Percentiles rank a stretch among this genome's conserved stretches.
phyloP scores from a whole-genome alignment of 2,113 vertebrate species.

The Spea multiplicata region DNA sequence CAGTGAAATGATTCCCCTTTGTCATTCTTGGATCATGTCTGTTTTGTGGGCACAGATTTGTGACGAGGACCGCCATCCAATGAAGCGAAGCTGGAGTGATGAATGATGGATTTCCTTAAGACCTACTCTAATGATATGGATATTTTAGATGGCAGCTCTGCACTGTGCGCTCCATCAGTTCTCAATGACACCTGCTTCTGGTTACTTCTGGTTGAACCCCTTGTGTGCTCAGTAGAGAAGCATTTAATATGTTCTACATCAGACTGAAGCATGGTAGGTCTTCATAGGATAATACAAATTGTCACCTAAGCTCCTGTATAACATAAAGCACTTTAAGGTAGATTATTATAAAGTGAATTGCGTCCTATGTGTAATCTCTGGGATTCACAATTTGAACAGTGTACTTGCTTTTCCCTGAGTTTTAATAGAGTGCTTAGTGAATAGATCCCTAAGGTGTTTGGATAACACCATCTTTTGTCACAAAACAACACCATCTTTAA shows the following conservation, averaged over 20 bases:
- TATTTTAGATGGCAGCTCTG: constrained; percentile 27
- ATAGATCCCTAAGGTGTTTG: too few relatives aligned
- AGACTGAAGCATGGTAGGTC: background rate
- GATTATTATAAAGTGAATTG: too few relatives aligned
- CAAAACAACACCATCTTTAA: too few relatives aligned
- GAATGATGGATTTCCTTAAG: constrained; percentile 39
- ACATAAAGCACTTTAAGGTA: too few relatives aligned
- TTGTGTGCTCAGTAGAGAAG: constrained; percentile 8
- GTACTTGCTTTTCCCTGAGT: too few relatives aligned
- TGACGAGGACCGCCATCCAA: constrained; percentile 35
- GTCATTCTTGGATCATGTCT: constrained; percentile 1
- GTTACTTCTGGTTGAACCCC: constrained; percentile 23
- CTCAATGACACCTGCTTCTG: constrained; percentile 20
- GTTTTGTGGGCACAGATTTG: constrained; percentile 28
- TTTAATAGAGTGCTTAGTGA: too few relatives aligned
- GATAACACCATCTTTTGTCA: too few relatives aligned
- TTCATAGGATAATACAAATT: constrained; percentile 15
- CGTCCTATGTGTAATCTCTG: too few relatives aligned
- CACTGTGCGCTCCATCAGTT: constrained; percentile 31
- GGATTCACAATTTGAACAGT: too few relatives aligned
- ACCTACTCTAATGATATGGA: constrained; percentile 41
- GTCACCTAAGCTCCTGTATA: too few relatives aligned
- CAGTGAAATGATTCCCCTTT: constrained; percentile 1
- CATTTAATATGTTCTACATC: background rate
- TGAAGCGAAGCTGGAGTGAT: constrained; percentile 23